Evolutionary conservation across 1,140 invertebrate species (phyloP).

Genomic region (Drosophila sulfurigaster): DNA sequence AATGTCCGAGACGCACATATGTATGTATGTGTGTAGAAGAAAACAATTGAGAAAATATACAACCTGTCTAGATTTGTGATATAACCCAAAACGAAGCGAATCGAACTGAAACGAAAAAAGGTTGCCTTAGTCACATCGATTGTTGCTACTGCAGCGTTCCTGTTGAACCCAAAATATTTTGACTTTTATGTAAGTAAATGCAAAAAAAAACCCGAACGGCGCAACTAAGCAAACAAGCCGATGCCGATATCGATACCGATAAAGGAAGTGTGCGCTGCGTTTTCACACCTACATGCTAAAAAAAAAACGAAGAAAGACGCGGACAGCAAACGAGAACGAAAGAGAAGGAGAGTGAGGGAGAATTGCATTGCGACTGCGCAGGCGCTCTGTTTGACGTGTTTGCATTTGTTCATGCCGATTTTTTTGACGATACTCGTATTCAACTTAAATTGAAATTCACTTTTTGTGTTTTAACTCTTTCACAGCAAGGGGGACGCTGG

Average conservation of each 20-base stretch:
- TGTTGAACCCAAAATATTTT: constrained; percentile 50
- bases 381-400: constrained; percentile 36
- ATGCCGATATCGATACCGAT: constrained; percentile 23
- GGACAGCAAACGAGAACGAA: no score
- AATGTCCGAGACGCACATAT: constrained; percentile 26
- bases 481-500: not conserved
- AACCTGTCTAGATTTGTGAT: constrained; percentile 54
- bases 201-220: constrained; percentile 18
- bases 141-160: constrained; percentile 11
- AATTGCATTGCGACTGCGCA: constrained; percentile 41
- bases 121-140: not conserved
- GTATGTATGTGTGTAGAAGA: not conserved
- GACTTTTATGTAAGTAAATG: constrained; percentile 55
- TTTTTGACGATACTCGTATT: constrained; percentile 24
- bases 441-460: constrained; percentile 27
- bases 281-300: constrained; percentile 63
- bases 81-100: constrained; percentile 21
- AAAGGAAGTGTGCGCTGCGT: constrained; percentile 57
- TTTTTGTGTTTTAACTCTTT: constrained; percentile 32
- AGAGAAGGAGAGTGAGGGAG: not conserved
- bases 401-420: constrained; percentile 53
- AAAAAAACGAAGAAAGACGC: constrained; percentile 8
- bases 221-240: constrained; percentile 41
- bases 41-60: constrained; percentile 36
- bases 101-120: constrained; percentile 14